These are phyloP conservation scores for Danio choprae DNA, from an alignment of 2,797 vertebrate genomes.

Conservation along the genomic window DNA sequence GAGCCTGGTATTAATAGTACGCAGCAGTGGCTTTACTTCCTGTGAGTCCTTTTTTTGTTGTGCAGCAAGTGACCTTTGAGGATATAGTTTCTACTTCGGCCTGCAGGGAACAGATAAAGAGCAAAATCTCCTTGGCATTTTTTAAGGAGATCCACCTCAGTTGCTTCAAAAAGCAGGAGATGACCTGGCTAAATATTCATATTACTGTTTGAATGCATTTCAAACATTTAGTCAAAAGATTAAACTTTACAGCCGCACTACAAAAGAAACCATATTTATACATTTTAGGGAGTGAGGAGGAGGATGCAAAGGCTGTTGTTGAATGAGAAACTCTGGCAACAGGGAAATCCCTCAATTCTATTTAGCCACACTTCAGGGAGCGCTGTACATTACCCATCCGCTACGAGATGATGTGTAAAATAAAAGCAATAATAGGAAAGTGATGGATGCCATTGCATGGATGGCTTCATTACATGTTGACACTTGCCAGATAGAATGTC, in stretches of 20 bases:
- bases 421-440: constrained; percentile 44
- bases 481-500: constrained; percentile 39
- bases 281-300: neutral
- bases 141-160: constrained; percentile 14
- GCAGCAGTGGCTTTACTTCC: neutral
- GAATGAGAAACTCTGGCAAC: constrained; percentile 7
- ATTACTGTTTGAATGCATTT: neutral
- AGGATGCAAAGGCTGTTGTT: neutral
- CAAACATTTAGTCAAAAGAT: neutral
- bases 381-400: neutral
- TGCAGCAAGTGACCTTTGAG: constrained; percentile 22
- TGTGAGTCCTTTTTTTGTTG: constrained; percentile 6
- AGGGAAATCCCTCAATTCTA: constrained; percentile 3
- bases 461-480: constrained; percentile 57
- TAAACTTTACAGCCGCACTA: neutral
- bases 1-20: constrained; percentile 11
- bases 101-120: constrained; percentile 8
- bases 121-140: constrained; percentile 2
- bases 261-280: neutral
- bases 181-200: neutral
- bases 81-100: constrained; percentile 1
- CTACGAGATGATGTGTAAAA: constrained; percentile 44
- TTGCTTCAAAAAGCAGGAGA: neutral
- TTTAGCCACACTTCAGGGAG: neutral
- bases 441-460: constrained; percentile 52